Base-by-base conservation (phyloP, 2,888 invertebrate genomes). In the Ctena decussata region DNA sequence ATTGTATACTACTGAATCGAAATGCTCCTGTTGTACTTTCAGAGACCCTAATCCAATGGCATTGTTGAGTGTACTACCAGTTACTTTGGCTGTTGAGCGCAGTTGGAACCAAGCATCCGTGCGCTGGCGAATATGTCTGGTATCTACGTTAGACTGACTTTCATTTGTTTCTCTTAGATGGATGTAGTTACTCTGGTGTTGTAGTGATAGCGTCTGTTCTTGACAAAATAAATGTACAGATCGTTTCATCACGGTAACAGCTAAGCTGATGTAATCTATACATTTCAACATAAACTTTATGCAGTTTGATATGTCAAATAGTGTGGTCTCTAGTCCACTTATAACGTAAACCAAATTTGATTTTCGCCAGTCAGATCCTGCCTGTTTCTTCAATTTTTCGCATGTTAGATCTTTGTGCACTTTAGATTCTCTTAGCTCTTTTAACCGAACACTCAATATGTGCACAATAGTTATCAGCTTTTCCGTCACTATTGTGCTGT, bases 41-140 rank as follows among this genome's bases (percentile, higher is more conserved):
- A 85, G 65, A 35, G 73, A 57, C 0, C 81, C 80, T 11, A 85
- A 53, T 27, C 85, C 82, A n/a, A 85, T 41, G 6, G 85, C 79
- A 41, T 71, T 77, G n/a, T 77, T 44, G 8, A 76, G 49, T 2
- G 75, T 85, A 39, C 85, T 85, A 1, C 82, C 82, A 11, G 82
- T 85, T 35, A 80, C 80, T 24, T 0, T 1, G n/a, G 80, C 80
- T 8, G 30, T n/a, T 21, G 72, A 11, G 2, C 80, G 41, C 2
- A 80, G n/a, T 0, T 18, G 21, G n/a, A 32, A 24, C 80, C 80
- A 80, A 27, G 27, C 30, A 1, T 46, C 44, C 35, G 60, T 80
- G 30, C 37, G 12, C 41, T 80, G 80, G 44, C 53, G 72, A 5
- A 73, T 32, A n/a, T 44, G 27, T 2, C 70, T 39, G 1, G 32